Evolutionary conservation across 2,888 invertebrate species (phyloP).

Genomic region (Molorchus minor): DNA sequence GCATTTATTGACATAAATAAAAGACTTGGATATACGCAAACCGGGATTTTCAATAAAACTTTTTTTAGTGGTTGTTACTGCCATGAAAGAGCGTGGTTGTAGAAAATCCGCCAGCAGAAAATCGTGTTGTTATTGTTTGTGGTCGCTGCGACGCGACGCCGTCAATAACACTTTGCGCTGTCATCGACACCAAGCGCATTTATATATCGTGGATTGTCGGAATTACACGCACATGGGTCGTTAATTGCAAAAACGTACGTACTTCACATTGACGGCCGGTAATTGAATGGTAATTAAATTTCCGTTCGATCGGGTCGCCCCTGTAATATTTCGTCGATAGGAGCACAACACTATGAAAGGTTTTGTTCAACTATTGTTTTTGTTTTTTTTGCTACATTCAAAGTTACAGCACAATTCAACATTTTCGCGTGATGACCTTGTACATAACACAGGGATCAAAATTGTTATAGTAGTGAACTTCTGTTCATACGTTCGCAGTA

Average conservation of each 20-base stretch:
- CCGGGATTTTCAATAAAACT: background rate
- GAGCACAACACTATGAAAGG: no score
- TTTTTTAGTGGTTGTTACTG: background rate
- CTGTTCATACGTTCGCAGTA: no score
- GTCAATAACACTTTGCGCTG: background rate
- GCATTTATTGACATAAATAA: no score
- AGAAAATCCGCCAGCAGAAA: background rate
- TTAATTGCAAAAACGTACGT: slow-evolving; percentile 1
- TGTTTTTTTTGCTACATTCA: no score
- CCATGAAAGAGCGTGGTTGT: background rate
- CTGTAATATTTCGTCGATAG: background rate
- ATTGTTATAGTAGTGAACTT: background rate
- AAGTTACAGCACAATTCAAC: no score
- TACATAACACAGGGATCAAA: background rate
- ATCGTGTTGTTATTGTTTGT: background rate
- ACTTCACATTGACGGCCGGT: slow-evolving; percentile 13
- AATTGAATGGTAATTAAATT: slow-evolving; percentile 9
- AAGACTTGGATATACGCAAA: no score
- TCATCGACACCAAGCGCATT: background rate
- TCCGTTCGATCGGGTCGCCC: background rate
- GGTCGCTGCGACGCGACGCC: background rate
- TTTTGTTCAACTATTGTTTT: no score
- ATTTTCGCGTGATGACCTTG: background rate
- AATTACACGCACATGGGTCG: background rate
- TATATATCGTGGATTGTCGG: background rate